Evolutionary conservation across 2,113 vertebrate species (phyloP).

Genomic region (Orthochromis malagaraziensis): DNA sequence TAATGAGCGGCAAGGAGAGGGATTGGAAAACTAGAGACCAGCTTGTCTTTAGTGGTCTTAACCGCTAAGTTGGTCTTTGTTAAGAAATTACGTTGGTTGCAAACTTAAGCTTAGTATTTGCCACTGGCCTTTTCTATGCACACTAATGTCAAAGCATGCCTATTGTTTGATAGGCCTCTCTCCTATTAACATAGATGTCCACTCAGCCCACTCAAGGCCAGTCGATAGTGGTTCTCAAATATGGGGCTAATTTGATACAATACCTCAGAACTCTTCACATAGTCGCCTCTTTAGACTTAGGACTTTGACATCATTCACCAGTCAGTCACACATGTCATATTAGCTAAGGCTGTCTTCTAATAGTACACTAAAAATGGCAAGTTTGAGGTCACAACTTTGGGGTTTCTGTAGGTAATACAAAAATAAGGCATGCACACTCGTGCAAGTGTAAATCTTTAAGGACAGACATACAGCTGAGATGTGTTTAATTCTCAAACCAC

Average conservation of each 20-base stretch:
- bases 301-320: background rate
- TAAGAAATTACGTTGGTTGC: background rate
- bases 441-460: background rate
- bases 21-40: background rate
- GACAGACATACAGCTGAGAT: background rate
- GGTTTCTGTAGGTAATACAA: background rate
- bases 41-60: background rate
- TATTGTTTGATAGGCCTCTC: background rate
- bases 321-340: background rate
- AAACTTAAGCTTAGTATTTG: background rate
- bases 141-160: background rate
- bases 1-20: background rate
- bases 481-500: background rate
- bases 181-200: background rate
- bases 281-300: background rate
- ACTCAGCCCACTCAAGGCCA: background rate
- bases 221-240: background rate
- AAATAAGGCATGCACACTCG: background rate
- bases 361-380: fast-evolving
- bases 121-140: background rate
- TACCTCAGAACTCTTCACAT: background rate
- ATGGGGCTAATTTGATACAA: background rate
- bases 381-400: fast-evolving
- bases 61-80: background rate
- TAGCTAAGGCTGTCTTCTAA: background rate